phyloP scores from a whole-genome alignment of 2,113 vertebrate species.

The Eolophus roseicapilla region DNA sequence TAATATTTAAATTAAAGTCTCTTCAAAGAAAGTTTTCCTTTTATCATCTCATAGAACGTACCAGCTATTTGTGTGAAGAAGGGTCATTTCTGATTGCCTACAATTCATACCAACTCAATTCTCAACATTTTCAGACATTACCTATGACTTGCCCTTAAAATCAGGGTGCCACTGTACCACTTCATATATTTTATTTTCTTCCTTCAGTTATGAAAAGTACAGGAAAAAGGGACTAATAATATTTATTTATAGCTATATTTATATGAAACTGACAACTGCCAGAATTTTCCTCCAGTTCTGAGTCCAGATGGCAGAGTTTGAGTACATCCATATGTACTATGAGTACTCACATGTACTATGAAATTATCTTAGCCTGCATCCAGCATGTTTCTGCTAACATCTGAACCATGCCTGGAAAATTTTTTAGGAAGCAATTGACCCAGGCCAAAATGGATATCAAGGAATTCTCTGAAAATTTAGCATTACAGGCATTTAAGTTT shows the following conservation, averaged over 20 bases:
- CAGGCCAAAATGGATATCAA: not conserved
- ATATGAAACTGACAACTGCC: not conserved
- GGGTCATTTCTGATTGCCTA: not conserved
- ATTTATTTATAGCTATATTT: not conserved
- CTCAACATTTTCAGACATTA: not conserved
- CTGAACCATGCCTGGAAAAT: not conserved
- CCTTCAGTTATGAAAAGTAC: not conserved
- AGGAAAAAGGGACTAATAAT: not conserved
- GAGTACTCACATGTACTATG: not conserved
- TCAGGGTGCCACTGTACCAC: not conserved
- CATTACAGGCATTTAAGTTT: not conserved
- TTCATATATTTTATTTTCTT: not conserved
- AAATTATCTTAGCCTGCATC: not conserved
- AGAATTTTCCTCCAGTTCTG: not conserved
- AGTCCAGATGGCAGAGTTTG: constrained; percentile 35
- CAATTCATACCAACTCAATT: not conserved
- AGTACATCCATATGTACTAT: not conserved
- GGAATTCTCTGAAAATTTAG: not conserved
- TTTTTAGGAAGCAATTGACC: not conserved
- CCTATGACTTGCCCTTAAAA: not conserved
- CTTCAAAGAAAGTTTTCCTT: not conserved
- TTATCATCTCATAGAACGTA: not conserved
- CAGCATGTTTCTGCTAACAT: not conserved
- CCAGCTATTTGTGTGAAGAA: not conserved
- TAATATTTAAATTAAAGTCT: not conserved